Evolutionary conservation across 2,888 invertebrate genomes (phyloP), one percentile per base, ranked within the genome.

Genomic region (Drosophila mimetica): DNA sequence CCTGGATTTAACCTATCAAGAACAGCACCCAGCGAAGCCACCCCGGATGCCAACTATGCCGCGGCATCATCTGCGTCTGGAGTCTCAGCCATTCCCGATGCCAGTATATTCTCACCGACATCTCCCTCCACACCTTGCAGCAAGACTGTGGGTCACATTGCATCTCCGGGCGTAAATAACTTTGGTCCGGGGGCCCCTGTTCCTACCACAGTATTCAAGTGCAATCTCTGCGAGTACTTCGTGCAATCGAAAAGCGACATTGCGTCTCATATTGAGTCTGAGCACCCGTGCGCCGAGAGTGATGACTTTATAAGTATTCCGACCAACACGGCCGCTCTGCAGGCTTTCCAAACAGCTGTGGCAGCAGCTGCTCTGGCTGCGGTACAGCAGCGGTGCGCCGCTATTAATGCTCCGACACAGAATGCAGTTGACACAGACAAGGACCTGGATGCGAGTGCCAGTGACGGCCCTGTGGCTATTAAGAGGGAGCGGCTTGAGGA

Each of bases 171-270:
- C 18, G 30, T 30, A 4, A 55, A 41, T 8, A 69, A 77, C 2
- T 51, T 59, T n/a, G 60, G 60, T 11, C 14, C 53, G 4, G 57
- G 16, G 30, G 16, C 25, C 20, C 25, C 48, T 28, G 48, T 47
- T 11, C 76, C 93, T 91, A 81, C 93, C 2, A 75, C 90, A 13
- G 88, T 92, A 20, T 90, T 88, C 44, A 92, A 92, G 69, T 92
- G 92, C 70, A 92, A 90, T 66, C 84, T 86, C 48, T 92, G 92
- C 75, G 92, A 92, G 66, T 91, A 88, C 74, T 91, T 91, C 73
- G 88, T 89, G 22, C 91, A 91, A 77, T 77, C 86, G 0, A 91
- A 90, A 65, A 73, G 75, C 13, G 91, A 92, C 34, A 91, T 92
- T 47, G 88, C 89, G 25, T 59, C 71, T 1, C 92, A 92, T 32